Evolutionary conservation across 2,888 invertebrate species (phyloP), one percentile per base, ranked within the genome.

Genomic region (Pseudeuparius sepicola): DNA sequence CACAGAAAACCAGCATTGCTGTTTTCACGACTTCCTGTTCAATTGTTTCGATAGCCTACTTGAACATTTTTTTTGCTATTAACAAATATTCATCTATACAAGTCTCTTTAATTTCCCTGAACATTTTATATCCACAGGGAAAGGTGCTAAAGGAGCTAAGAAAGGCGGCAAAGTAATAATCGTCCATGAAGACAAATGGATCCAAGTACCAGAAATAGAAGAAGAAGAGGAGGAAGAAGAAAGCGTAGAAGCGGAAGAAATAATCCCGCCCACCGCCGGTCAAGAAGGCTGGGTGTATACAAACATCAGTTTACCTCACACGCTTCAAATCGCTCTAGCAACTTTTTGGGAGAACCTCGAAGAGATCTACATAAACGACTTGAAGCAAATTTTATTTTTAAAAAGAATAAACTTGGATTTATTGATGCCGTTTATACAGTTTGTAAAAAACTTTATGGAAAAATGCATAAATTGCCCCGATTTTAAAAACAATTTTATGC

Each of bases 391-490:
- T 4, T 68, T 78, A 44, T 69, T 70, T 41, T 57, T 69, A n/a
- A 70, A 68, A 45, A 62, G 77, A 27, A 48, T 69, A 26, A 65
- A 71, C 48, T 60, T 71, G 51, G 65, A 70, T 38, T 62, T 63
- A 23, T 49, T 77, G 9, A 50, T 73, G 29, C 74, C 77, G 1
- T 77, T 75, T 46, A 58, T 66, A 4, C 61, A 67, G 43, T 69
- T 65, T 41, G 59, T 75, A 1, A 65, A 59, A 46, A 64, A 67
- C 27, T 67, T 70, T 54, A 68, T 75, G 65, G 56, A 56, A 4
- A 65, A 68, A 43, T 69, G 68, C 34, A 65, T 75, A 24, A 60
- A 61, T 3, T 53, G 71, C 37, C 71, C 73, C 0, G 74, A 73
- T 40, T 50, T 55, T n/a, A 75, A 73, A 53, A 74, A 75, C 52